Evolutionary conservation across 2,888 invertebrate species (phyloP), one percentile per base, ranked within the genome.

Genomic region (Exocentrus adspersus): DNA sequence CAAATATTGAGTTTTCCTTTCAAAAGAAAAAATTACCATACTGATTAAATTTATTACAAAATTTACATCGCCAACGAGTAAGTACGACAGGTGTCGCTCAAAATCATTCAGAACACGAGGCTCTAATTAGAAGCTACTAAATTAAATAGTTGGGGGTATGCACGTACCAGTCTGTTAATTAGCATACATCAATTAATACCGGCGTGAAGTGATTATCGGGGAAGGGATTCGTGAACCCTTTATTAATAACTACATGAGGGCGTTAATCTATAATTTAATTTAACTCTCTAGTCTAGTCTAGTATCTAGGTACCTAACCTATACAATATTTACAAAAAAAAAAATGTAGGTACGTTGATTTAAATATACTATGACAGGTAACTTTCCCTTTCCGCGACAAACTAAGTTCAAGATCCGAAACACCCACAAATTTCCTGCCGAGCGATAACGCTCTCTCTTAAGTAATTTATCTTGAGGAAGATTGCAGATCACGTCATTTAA

Each of bases 131-230:
- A 12, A 3, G 10, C 37, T 37, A 2, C 12, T 2, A 37, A 37
- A 37, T 12, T 37, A 37, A 37, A 37, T 37, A 37, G 37, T 37
- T 37, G 37, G 37, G n/a, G 37, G n/a, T n/a, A 37, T 37, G 37
- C 37, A 4, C n/a, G 37, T 37, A 37, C 2, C 12, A 3, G n/a
- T 12, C 37, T 37, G 37, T 12, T 37, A 37, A 37, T 37, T 37
- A 37, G 14, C 37, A 37, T 37, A 37, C 12, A 37, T 9, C n/a
- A 37, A 37, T 37, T 37, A 37, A 37, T 37, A 37, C 14, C 37
- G 0, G 37, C n/a, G 37, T 37, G n/a, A 12, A 37, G 37, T 37
- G 37, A 37, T 37, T n/a, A 37, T 37, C n/a, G 12, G 37, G 37
- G 37, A 37, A n/a, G 24, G 12, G n/a, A 1, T 12, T 12, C 37